These are phyloP conservation scores for Tokudaia tokunoshimensis DNA, from an alignment of 2,797 vertebrate species.

Conservation along the genomic window DNA sequence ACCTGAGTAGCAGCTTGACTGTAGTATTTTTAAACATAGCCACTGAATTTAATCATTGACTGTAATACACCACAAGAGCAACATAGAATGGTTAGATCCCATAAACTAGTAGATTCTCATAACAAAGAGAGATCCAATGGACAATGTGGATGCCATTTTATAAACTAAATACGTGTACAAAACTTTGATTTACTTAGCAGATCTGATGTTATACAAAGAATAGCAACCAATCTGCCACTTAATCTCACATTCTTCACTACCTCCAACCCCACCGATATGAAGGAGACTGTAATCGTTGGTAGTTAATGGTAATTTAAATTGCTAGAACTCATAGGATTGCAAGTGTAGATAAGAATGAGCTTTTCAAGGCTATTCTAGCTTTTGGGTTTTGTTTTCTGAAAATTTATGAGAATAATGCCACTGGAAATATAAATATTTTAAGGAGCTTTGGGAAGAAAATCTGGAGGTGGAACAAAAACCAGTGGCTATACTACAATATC, in stretches of 20 bases:
- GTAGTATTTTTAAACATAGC: not conserved
- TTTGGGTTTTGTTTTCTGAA: not conserved
- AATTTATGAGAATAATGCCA: constrained; percentile 12
- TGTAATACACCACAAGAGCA: not conserved
- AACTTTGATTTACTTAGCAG: not conserved
- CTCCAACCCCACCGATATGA: not conserved
- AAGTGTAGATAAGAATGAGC: not conserved
- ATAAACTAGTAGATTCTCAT: constrained; percentile 23
- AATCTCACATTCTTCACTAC: not conserved
- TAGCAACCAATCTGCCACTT: not conserved
- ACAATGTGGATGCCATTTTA: constrained; percentile 7
- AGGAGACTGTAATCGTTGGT: not conserved
- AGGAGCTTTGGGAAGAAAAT: not conserved
- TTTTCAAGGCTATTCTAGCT: not conserved
- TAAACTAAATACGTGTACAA: not conserved
- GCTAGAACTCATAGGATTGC: not conserved
- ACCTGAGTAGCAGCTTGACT: not conserved
- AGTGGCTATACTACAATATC: not conserved
- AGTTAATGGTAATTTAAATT: constrained; percentile 26
- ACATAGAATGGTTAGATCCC: not conserved
- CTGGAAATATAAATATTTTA: not conserved
- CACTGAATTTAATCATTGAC: constrained; percentile 53
- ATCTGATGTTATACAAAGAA: not conserved
- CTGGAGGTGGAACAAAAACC: not conserved
- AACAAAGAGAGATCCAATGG: not conserved